Evolutionary conservation across 2,888 invertebrate genomes (phyloP).

Genomic region (Teinopalpus imperialis): DNA sequence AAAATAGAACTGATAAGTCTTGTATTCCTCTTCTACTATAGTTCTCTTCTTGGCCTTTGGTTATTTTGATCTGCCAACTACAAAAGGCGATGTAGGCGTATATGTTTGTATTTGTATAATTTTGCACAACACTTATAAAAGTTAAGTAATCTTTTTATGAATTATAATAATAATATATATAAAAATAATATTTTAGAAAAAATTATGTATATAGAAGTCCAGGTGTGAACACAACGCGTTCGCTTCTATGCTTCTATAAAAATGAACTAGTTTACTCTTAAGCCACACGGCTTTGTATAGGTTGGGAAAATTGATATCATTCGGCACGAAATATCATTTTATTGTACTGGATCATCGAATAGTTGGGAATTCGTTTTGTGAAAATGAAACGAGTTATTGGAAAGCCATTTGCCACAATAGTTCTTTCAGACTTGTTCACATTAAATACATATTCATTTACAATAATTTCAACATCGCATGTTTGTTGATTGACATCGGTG

Average conservation of each 20-base stretch:
- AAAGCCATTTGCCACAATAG: slow-evolving; percentile 24
- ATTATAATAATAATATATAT: too few relatives aligned
- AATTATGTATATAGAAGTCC: too few relatives aligned
- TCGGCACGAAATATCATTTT: slow-evolving; percentile 24
- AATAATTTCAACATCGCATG: slow-evolving; percentile 23
- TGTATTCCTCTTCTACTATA: too few relatives aligned
- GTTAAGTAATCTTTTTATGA: too few relatives aligned
- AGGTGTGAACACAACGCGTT: too few relatives aligned
- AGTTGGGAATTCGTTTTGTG: slow-evolving; percentile 5
- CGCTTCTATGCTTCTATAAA: slow-evolving; percentile 11
- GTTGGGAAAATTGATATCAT: slow-evolving; percentile 71
- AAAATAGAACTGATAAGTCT: too few relatives aligned
- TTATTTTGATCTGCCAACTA: too few relatives aligned
- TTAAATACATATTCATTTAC: slow-evolving; percentile 17
- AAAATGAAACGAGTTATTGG: slow-evolving; percentile 23
- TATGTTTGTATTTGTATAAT: too few relatives aligned
- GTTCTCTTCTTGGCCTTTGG: too few relatives aligned
- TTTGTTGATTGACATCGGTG: slow-evolving; percentile 16
- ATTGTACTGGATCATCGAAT: slow-evolving; percentile 16
- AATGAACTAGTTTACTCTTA: slow-evolving; percentile 17
- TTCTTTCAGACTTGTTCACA: slow-evolving; percentile 14
- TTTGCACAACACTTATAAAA: too few relatives aligned
- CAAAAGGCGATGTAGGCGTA: too few relatives aligned
- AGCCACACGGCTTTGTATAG: slow-evolving; percentile 41
- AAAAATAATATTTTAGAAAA: too few relatives aligned